Percentiles rank a stretch among this genome's conserved stretches.
phyloP scores from a whole-genome alignment of 2,113 vertebrate genomes.

The Gobio gobio region DNA sequence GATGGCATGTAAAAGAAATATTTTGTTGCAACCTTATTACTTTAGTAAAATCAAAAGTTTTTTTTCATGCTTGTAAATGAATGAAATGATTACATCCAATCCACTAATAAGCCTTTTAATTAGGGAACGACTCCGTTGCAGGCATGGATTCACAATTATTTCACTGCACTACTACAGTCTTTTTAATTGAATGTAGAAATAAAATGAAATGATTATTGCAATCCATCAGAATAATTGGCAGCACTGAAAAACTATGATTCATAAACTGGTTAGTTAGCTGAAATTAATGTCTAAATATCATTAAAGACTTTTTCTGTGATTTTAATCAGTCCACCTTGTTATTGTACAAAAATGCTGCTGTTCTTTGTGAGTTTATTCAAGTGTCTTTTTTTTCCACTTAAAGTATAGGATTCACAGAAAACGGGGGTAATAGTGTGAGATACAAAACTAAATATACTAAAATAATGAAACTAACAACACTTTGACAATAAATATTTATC shows the following conservation, averaged over 20 bases:
- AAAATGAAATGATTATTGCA: neutral
- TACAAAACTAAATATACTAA: neutral
- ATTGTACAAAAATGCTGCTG: neutral
- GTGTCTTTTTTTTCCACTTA: neutral
- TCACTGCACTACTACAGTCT: neutral
- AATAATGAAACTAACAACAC: neutral
- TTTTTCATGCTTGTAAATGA: neutral
- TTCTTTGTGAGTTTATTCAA: neutral
- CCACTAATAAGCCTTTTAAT: neutral
- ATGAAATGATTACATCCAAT: neutral
- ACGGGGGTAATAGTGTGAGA: neutral
- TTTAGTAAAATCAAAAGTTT: neutral
- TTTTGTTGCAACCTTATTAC: neutral
- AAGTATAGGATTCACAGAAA: neutral
- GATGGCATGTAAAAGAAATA: neutral
- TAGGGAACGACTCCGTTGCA: neutral
- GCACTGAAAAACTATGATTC: neutral
- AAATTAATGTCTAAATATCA: constrained; percentile 66
- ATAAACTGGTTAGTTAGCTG: constrained; percentile 40
- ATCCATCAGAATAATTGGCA: constrained; percentile 62
- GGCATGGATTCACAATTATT: constrained; percentile 41
- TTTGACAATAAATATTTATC: neutral
- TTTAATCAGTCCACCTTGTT: neutral
- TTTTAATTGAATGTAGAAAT: neutral
- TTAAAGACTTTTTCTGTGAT: constrained; percentile 32